These are phyloP conservation scores for Gymnogyps californianus DNA, from an alignment of 2,113 vertebrate genomes.

Conservation along the genomic window DNA sequence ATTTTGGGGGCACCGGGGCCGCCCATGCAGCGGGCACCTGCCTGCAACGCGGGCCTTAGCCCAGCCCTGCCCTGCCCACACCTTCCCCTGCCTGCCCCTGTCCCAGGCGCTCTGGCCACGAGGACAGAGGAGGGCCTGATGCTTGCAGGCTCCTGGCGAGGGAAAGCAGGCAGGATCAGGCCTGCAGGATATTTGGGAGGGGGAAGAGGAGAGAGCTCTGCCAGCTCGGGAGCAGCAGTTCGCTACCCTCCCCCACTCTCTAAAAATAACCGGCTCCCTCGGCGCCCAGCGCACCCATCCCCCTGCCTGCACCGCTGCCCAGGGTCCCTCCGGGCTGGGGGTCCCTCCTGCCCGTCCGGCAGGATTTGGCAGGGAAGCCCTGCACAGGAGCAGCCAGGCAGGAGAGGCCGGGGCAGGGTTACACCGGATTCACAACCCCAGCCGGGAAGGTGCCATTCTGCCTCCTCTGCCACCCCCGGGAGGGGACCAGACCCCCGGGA, in stretches of 20 bases:
- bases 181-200: background rate
- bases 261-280: conserved; percentile 7
- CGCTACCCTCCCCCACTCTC: conserved; percentile 19
- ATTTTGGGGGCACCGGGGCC: background rate
- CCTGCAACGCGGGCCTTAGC: accelerated
- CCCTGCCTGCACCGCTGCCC: background rate
- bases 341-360: accelerated
- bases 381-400: background rate
- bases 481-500: background rate
- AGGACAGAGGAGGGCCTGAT: accelerated
- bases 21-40: background rate
- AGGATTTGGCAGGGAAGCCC: no score
- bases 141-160: background rate
- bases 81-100: background rate
- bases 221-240: background rate
- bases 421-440: accelerated
- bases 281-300: background rate
- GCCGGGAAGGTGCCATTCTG: background rate
- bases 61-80: background rate
- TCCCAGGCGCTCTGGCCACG: accelerated
- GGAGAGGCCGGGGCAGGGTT: background rate
- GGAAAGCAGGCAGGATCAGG: background rate
- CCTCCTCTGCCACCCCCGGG: background rate
- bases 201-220: background rate
- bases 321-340: background rate